These are phyloP conservation scores for Eptesicus fuscus DNA, from an alignment of 2,113 vertebrate species.

Conservation along the genomic window DNA sequence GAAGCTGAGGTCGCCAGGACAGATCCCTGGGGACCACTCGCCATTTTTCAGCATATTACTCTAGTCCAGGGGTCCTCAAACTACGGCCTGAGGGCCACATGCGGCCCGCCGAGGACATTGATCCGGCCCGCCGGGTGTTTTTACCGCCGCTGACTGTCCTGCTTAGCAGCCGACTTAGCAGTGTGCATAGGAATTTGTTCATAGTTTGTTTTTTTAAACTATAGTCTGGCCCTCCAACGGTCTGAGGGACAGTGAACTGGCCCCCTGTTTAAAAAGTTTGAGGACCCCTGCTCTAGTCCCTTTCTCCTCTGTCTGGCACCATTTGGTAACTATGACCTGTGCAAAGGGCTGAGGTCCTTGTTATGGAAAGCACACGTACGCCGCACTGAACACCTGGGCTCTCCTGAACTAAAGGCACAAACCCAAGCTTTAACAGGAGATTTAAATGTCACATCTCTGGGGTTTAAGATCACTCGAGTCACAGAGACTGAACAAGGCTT, in stretches of 20 bases:
- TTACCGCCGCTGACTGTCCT: too few species aligned
- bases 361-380: neutral
- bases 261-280: too few species aligned
- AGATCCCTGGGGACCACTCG: neutral
- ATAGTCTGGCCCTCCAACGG: too few species aligned
- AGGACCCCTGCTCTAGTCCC: too few species aligned
- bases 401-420: neutral
- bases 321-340: neutral
- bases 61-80: too few species aligned
- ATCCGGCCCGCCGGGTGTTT: too few species aligned
- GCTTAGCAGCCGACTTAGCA: too few species aligned
- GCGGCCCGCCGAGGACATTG: too few species aligned
- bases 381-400: neutral
- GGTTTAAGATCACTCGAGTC: neutral
- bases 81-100: too few species aligned
- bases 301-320: neutral
- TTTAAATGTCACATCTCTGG: neutral
- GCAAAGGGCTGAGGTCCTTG: neutral
- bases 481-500: neutral
- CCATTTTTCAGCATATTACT: neutral
- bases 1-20: neutral
- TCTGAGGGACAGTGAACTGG: too few species aligned
- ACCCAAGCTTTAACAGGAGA: neutral
- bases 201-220: too few species aligned
- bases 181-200: too few species aligned